A percentile compares a stretch with the other conserved stretches of the same genome.
Conservation (phyloP, 2,113 vertebrate genomes). For the Tachuris rubrigastra region DNA sequence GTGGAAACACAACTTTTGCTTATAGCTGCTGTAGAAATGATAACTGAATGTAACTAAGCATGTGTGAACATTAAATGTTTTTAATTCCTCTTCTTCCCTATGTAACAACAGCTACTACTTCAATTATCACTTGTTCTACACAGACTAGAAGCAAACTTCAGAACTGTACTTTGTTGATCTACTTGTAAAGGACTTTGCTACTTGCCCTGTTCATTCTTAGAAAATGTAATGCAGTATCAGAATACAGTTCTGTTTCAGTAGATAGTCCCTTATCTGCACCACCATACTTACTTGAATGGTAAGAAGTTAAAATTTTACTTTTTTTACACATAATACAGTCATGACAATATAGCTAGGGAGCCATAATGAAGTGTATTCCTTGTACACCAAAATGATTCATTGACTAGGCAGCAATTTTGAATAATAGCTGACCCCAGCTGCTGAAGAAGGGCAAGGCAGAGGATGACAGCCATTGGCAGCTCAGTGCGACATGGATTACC, state of each 20-base stretch:
- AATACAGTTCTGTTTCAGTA: background rate
- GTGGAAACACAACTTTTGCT: background rate
- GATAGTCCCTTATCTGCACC: background rate
- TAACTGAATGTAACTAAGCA: rapidly evolving
- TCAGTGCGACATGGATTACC: background rate
- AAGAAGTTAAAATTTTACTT: background rate
- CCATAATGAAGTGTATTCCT: background rate
- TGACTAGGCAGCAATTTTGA: background rate
- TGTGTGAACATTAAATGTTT: background rate
- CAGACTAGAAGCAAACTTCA: background rate
- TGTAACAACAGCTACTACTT: background rate
- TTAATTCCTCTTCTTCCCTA: background rate
- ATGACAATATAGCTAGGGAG: background rate
- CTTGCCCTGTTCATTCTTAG: background rate
- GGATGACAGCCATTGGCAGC: background rate
- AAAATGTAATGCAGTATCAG: background rate
- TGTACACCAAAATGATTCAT: background rate
- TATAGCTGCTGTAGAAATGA: background rate
- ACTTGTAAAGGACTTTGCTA: background rate
- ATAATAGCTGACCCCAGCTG: background rate
- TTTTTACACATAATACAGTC: background rate
- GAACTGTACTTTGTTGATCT: background rate
- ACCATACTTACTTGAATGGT: background rate
- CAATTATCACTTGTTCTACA: background rate
- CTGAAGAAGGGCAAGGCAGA: background rate